phyloP scores from a whole-genome alignment of 2,797 vertebrate species.

The Rhodeus uyekii region DNA sequence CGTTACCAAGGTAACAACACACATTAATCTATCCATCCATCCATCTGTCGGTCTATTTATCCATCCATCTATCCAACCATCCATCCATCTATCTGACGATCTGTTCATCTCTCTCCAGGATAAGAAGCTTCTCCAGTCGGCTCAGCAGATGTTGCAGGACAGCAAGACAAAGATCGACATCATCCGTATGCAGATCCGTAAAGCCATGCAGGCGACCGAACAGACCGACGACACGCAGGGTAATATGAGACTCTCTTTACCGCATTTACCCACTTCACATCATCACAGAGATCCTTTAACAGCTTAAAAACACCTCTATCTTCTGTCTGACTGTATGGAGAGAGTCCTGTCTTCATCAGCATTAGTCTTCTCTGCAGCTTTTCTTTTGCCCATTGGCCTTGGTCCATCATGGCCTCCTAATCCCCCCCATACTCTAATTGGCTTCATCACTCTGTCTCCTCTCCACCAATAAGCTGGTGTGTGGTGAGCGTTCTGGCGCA shows the following conservation, averaged over 20 bases:
- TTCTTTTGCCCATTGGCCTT: too few species aligned
- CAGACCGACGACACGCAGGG: constrained; percentile 76
- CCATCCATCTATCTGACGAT: not conserved
- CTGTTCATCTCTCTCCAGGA: too few species aligned
- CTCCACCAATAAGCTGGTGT: too few species aligned
- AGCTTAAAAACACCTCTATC: not conserved
- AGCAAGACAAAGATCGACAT: constrained; percentile 79
- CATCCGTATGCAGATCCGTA: constrained; percentile 83
- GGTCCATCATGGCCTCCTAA: too few species aligned
- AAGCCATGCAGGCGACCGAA: constrained; percentile 81
- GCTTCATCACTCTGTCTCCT: too few species aligned
- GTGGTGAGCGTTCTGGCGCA: too few species aligned
- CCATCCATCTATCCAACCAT: not conserved
- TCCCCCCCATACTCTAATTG: too few species aligned
- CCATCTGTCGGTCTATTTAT: not conserved
- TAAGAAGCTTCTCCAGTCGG: constrained; percentile 73
- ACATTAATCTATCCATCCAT: not conserved
- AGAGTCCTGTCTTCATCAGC: not conserved
- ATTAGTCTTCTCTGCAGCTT: too few species aligned
- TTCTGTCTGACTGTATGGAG: not conserved
- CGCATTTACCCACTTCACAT: constrained; percentile 48
- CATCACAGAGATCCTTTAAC: not conserved
- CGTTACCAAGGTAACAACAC: constrained; percentile 80
- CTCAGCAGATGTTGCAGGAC: constrained; percentile 80
- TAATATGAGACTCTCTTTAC: too few species aligned